phyloP scores from a whole-genome alignment of 2,888 invertebrate species.

The Epistrophe grossulariae region DNA sequence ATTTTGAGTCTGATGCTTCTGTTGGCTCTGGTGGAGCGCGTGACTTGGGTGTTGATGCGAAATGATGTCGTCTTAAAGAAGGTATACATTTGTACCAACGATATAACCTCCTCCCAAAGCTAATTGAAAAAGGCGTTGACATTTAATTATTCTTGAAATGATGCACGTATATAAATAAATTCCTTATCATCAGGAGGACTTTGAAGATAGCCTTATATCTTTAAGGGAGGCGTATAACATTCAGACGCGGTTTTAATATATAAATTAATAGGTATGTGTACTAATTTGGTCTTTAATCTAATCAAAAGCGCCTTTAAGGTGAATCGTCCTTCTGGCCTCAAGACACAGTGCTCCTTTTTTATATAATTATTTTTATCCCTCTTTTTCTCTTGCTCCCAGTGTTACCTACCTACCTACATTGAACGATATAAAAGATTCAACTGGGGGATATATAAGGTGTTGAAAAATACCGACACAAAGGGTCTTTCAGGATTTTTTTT shows the following conservation, averaged over 20 bases:
- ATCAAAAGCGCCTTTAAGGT: constrained; percentile 27
- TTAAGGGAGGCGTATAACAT: not conserved
- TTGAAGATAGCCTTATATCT: constrained; percentile 16
- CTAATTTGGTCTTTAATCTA: constrained; percentile 27
- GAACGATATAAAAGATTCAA: not conserved
- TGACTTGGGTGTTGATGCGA: constrained; percentile 68
- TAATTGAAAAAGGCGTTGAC: constrained; percentile 65
- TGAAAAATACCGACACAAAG: constrained; percentile 27
- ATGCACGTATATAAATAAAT: constrained; percentile 32
- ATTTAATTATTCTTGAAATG: constrained; percentile 60
- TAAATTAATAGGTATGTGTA: constrained; percentile 22
- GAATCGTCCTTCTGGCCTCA: constrained; percentile 1
- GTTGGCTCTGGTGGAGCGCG: constrained; percentile 28
- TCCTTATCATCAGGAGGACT: constrained; percentile 15
- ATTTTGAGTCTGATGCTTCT: constrained; percentile 10
- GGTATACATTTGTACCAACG: constrained; percentile 35
- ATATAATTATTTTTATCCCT: not conserved
- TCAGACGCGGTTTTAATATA: not conserved
- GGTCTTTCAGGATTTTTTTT: constrained; percentile 3
- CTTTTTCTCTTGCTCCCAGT: not conserved
- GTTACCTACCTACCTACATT: not conserved
- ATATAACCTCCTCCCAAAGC: constrained; percentile 33
- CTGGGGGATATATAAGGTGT: not conserved
- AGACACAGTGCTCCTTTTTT: not conserved
- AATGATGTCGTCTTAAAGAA: constrained; percentile 15